phyloP scores from a whole-genome alignment of 2,113 vertebrate species.

The Sturnira hondurensis region DNA sequence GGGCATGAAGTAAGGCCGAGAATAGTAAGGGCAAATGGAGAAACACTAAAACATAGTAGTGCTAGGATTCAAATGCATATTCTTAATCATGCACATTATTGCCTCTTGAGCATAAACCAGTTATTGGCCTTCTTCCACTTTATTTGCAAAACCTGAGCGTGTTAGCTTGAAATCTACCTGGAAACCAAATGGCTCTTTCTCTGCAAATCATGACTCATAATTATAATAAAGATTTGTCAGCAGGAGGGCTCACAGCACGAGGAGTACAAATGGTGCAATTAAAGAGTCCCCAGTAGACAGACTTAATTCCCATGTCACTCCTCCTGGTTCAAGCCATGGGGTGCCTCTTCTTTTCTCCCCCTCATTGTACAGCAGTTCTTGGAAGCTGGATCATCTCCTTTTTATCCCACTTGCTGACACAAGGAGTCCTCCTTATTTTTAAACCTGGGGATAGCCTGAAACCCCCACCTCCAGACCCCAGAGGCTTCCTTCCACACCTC shows the following conservation, averaged over 20 bases:
- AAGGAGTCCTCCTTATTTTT: not conserved
- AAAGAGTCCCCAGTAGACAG: not conserved
- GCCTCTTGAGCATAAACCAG: not conserved
- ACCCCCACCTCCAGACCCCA: not conserved
- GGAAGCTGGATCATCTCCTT: not conserved
- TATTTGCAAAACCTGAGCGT: not conserved
- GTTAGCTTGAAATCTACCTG: not conserved
- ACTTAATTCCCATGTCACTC: not conserved
- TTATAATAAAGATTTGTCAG: not conserved
- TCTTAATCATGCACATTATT: not conserved
- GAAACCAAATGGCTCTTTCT: not conserved
- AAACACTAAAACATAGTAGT: not conserved
- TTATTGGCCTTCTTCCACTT: not conserved
- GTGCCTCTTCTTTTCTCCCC: not conserved
- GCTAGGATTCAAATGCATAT: not conserved
- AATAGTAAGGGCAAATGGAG: not conserved
- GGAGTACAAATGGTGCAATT: not conserved
- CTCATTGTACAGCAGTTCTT: not conserved
- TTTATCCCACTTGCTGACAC: not conserved
- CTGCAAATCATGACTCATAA: not conserved
- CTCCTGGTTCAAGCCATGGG: not conserved
- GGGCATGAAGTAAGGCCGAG: not conserved
- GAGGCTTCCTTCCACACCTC: not conserved
- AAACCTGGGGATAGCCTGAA: not conserved
- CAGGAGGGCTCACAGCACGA: not conserved